Evolutionary conservation across 2,797 vertebrate species (phyloP), one percentile per base, ranked within the genome.

Genomic region (Siniperca obscura): DNA sequence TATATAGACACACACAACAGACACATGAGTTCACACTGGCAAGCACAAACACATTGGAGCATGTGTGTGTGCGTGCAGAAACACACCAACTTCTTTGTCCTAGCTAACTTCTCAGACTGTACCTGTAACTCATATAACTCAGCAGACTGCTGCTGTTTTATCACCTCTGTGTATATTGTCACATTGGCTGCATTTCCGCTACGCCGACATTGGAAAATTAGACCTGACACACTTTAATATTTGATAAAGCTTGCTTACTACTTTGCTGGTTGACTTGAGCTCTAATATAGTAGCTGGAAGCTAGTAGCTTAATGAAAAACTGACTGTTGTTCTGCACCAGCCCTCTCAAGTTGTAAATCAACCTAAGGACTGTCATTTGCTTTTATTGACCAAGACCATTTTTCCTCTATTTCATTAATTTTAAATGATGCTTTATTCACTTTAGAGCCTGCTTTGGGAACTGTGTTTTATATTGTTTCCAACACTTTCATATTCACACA

Each of bases 401-500:
- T 91, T 87, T 87, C 82, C 60, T 85, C 80, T 55, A 17, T 91
- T 92, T 91, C 93, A 94, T 94, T 87, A 16, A 95, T 94, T 93
- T 93, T 92, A 90, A 89, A 94, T 93, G 86, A 94, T 83, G 74
- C 81, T 73, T 87, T 86, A 75, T 89, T 86, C 86, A 82, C 83
- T 86, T 83, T 83, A 86, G 42, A 80, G 90, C 55, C 68, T 82
- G 81, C 84, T 88, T 44, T 86, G 87, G 89, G 88, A 90, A 59
- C 80, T 36, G 14, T 90, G 79, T 87, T 91, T 90, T 78, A 89
- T 87, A 87, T 86, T 75, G 82, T 90, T 88, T 83, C 62, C 64
- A 59, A 53, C 27, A 19, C 84, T 84, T 90, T 87, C 84, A 80
- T 81, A 85, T 87, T 86, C 86, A 87, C 62, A 87, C 79, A 57